Conservation (phyloP, 2,797 vertebrate genomes). For the Varecia variegata region DNA sequence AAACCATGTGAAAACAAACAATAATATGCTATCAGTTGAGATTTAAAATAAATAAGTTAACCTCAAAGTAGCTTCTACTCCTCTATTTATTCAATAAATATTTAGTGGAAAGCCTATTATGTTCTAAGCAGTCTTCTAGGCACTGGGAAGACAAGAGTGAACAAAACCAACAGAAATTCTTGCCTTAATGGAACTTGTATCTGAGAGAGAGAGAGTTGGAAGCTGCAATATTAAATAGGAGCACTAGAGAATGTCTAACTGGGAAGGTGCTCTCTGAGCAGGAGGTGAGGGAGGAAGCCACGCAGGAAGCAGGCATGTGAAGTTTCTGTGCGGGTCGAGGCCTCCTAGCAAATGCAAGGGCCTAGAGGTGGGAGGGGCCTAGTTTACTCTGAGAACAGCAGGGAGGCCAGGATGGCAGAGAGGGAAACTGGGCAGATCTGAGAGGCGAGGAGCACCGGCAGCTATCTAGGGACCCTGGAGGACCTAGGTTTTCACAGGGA, state of each 20-base stretch:
- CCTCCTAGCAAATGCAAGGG: not conserved
- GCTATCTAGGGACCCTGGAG: not conserved
- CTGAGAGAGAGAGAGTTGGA: not conserved
- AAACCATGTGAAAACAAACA: conserved; percentile 8
- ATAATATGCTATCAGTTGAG: not conserved
- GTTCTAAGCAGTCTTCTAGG: not conserved
- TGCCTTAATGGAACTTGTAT: not conserved
- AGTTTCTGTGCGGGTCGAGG: not conserved
- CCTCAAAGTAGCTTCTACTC: not conserved
- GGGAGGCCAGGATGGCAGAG: not conserved
- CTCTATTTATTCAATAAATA: not conserved
- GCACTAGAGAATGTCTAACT: not conserved
- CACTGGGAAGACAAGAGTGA: not conserved
- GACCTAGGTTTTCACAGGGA: not conserved
- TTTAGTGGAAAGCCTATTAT: not conserved
- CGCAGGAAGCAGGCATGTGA: not conserved
- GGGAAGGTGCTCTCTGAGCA: not conserved
- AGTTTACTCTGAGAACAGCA: not conserved
- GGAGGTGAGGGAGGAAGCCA: not conserved
- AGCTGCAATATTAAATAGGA: not conserved
- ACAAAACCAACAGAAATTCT: not conserved
- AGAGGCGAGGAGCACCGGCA: not conserved
- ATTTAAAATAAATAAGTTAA: conserved; percentile 39
- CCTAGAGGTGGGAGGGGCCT: not conserved
- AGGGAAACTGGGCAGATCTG: not conserved